A percentile compares a stretch with the other conserved stretches of the same genome.
phyloP scores from a whole-genome alignment of 2,888 invertebrate genomes.

The Callimorpha dominula region DNA sequence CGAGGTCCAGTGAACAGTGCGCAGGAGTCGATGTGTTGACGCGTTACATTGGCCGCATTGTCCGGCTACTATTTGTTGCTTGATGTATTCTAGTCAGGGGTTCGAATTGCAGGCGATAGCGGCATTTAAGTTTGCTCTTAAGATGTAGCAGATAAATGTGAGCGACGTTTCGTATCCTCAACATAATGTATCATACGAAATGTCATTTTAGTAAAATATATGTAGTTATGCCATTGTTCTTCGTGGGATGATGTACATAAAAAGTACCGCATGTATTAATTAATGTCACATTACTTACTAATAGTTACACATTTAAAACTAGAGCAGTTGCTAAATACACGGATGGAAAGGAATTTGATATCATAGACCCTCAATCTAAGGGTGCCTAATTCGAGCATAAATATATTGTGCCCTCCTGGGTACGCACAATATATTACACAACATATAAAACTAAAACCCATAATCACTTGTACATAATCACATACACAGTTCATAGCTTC shows the following conservation, averaged over 20 bases:
- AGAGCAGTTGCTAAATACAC: not conserved
- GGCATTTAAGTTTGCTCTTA: not conserved
- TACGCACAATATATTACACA: too few species aligned
- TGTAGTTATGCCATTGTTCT: too few species aligned
- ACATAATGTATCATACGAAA: not conserved
- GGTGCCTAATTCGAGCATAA: too few species aligned
- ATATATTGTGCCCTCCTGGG: too few species aligned
- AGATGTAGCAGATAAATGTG: not conserved
- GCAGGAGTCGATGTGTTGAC: slow-evolving; percentile 9
- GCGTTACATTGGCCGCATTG: slow-evolving; percentile 18
- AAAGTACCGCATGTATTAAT: too few species aligned
- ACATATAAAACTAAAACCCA: too few species aligned
- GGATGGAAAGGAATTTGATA: not conserved
- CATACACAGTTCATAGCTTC: too few species aligned
- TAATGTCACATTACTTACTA: too few species aligned
- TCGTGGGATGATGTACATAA: too few species aligned
- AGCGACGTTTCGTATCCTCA: not conserved
- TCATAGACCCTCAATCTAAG: too few species aligned
- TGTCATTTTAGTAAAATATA: not conserved
- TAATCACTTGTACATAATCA: too few species aligned
- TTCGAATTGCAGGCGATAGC: slow-evolving; percentile 6
- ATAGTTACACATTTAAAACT: not conserved
- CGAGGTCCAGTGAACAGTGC: slow-evolving; percentile 8
- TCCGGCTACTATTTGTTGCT: slow-evolving; percentile 11
- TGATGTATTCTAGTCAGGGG: not conserved